Conservation (phyloP, 2,113 vertebrate species). For the Cricetomys ansorgei region DNA sequence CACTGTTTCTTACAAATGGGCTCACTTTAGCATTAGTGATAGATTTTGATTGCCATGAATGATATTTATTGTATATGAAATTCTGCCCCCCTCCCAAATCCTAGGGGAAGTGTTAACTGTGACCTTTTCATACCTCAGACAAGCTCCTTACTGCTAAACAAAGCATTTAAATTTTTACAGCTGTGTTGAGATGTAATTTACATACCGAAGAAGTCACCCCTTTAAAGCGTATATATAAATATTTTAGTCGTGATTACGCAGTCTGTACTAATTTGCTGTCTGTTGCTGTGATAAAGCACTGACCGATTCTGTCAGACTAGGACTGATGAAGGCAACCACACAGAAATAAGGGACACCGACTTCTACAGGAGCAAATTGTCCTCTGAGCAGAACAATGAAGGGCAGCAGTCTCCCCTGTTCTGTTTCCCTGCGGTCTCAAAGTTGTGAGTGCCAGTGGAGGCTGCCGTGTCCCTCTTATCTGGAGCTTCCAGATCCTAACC, state of each 20-base stretch:
- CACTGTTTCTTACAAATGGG: background rate
- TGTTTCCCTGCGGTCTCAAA: background rate
- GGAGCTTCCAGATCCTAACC: background rate
- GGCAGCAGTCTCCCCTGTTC: background rate
- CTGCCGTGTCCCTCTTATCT: background rate
- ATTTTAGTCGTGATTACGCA: background rate
- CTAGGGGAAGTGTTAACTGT: conserved; percentile 13
- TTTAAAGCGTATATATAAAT: background rate
- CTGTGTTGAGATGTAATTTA: conserved; percentile 5
- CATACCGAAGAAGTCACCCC: background rate
- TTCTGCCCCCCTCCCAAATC: background rate
- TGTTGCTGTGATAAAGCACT: background rate
- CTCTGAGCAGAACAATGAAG: background rate
- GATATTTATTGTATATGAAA: conserved; percentile 19
- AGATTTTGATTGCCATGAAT: background rate
- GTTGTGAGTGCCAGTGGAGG: background rate
- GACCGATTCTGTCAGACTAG: background rate
- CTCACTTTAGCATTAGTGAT: background rate
- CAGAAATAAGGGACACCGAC: too few species aligned
- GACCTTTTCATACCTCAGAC: conserved; percentile 22
- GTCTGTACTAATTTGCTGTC: background rate
- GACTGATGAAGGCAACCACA: background rate
- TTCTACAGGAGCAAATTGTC: background rate
- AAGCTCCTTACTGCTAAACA: conserved; percentile 14
- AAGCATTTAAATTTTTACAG: conserved; percentile 11